phyloP scores from a whole-genome alignment of 2,113 vertebrate genomes.

The Crocuta crocuta region DNA sequence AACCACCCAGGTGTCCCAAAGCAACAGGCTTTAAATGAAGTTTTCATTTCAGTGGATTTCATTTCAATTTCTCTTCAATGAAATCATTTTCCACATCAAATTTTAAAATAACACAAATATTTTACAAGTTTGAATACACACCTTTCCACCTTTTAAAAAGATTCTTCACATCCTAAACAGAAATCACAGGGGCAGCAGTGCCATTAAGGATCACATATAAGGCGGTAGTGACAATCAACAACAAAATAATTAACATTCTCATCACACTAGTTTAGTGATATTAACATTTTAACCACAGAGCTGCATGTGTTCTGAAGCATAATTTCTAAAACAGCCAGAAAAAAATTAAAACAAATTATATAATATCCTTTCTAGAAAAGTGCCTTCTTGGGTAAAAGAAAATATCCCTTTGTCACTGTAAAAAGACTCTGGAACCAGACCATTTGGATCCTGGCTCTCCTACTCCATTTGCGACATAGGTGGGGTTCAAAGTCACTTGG shows the following conservation, averaged over 20 bases:
- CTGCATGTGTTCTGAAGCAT: not conserved
- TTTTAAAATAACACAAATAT: slow-evolving; percentile 38
- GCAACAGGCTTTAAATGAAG: not conserved
- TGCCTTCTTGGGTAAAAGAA: not conserved
- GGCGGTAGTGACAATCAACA: not conserved
- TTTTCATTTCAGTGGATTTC: not conserved
- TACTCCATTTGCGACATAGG: not conserved
- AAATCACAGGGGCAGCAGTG: not conserved
- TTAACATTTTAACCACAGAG: not conserved
- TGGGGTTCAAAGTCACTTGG: not conserved
- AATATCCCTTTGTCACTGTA: not conserved
- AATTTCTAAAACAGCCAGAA: not conserved
- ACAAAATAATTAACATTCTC: not conserved
- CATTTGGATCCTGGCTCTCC: not conserved
- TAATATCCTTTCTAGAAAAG: not conserved
- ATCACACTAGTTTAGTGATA: not conserved
- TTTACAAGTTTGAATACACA: slow-evolving; percentile 21
- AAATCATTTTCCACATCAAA: slow-evolving; percentile 17
- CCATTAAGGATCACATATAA: not conserved
- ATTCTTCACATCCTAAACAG: not conserved
- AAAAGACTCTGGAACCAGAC: not conserved
- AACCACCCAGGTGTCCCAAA: not conserved
- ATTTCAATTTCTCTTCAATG: not conserved
- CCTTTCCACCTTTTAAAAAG: not conserved
- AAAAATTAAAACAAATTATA: not conserved